Conservation (phyloP, 2,113 vertebrate species). For the Bothrops jararaca region DNA sequence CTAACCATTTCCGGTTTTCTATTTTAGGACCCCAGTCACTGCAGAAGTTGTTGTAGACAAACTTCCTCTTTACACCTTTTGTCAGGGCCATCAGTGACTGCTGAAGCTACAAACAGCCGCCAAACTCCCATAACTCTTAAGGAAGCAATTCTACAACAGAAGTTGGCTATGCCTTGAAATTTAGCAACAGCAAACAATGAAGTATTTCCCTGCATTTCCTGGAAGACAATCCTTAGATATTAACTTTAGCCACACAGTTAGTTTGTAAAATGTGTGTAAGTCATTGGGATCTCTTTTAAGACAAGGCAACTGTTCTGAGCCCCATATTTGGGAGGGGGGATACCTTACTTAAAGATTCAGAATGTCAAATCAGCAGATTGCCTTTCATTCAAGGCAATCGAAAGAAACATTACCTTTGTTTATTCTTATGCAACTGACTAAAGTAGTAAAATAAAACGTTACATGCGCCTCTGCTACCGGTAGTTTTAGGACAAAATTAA, state of each 20-base stretch:
- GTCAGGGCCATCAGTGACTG: neutral
- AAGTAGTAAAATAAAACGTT: neutral
- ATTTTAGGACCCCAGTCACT: constrained; percentile 1
- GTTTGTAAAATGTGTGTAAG: neutral
- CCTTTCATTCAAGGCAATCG: neutral
- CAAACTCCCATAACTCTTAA: neutral
- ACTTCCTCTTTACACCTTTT: constrained; percentile 30
- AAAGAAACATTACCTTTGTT: neutral
- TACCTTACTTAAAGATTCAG: neutral
- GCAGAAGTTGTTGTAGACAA: constrained; percentile 5
- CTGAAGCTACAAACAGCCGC: constrained; percentile 1
- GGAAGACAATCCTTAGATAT: neutral
- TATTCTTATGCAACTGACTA: neutral
- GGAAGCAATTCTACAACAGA: neutral
- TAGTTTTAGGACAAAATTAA: neutral
- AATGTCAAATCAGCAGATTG: neutral
- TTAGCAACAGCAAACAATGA: neutral
- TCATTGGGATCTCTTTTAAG: neutral
- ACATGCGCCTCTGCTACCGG: neutral
- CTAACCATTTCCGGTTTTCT: constrained; percentile 9
- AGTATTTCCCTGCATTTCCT: neutral
- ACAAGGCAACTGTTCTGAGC: neutral
- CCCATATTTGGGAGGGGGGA: neutral
- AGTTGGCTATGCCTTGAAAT: neutral
- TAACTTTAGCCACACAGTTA: neutral